Evolutionary conservation across 2,888 invertebrate genomes (phyloP).

Genomic region (Pogonocherus hispidulus): DNA sequence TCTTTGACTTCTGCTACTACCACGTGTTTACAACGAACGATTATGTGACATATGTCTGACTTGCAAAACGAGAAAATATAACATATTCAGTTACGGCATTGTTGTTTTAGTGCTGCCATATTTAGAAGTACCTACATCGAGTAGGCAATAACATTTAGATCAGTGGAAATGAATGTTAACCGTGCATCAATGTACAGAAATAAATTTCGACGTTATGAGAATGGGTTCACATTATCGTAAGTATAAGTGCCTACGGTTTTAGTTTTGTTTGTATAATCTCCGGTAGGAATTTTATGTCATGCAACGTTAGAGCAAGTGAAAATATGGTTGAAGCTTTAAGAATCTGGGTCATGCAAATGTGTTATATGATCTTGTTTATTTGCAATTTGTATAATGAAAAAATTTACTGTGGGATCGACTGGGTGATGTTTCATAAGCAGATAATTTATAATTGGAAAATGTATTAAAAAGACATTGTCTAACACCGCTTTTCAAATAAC

Average conservation of each 20-base stretch:
- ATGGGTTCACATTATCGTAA: neutral
- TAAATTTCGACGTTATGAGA: neutral
- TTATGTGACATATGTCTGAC: constrained; percentile 10
- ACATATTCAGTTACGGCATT: constrained; percentile 5
- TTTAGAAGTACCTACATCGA: constrained; percentile 2
- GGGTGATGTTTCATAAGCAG: too few relatives aligned
- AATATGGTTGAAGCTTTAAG: neutral
- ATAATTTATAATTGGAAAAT: too few relatives aligned
- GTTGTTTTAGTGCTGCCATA: constrained; percentile 5
- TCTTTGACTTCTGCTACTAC: constrained; percentile 19
- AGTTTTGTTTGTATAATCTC: neutral
- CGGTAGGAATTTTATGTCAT: neutral
- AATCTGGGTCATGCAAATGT: neutral
- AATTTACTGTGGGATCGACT: neutral
- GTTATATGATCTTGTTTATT: neutral
- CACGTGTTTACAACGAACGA: constrained; percentile 17
- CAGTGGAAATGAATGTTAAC: neutral
- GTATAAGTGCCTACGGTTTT: neutral
- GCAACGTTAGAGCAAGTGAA: neutral
- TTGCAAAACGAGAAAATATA: constrained; percentile 16
- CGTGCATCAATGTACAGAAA: neutral
- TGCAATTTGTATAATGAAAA: neutral
- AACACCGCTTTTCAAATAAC: too few relatives aligned
- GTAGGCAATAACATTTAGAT: constrained; percentile 3
- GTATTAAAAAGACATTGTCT: too few relatives aligned